phyloP scores from a whole-genome alignment of 2,888 invertebrate species.

The Himalopsyche kuldschensis region DNA sequence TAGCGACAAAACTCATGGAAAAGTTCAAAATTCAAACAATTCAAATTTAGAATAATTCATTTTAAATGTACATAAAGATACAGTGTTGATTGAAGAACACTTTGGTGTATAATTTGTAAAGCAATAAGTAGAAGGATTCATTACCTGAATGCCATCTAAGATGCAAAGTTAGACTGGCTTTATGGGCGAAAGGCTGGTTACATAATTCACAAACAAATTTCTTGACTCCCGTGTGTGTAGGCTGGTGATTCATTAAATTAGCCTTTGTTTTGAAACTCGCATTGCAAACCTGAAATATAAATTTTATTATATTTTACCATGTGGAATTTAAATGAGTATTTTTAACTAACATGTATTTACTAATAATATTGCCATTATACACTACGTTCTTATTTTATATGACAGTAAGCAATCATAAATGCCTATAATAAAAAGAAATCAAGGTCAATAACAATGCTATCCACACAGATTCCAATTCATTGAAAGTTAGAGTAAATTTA shows the following conservation, averaged over 20 bases:
- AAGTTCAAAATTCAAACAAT: no score
- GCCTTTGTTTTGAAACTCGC: constrained; percentile 72
- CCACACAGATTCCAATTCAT: no score
- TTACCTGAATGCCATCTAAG: constrained; percentile 68
- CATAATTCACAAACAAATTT: constrained; percentile 72
- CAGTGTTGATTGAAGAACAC: neutral
- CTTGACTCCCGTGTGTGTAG: constrained; percentile 72
- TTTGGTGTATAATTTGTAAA: neutral
- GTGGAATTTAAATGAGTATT: no score
- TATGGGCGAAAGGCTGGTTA: constrained; percentile 73
- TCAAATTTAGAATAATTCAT: neutral
- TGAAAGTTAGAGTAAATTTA: no score
- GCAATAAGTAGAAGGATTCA: no score
- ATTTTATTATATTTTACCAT: neutral
- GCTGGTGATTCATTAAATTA: constrained; percentile 71
- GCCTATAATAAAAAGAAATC: no score
- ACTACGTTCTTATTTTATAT: no score
- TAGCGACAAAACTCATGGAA: no score
- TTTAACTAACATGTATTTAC: no score
- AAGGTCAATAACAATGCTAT: no score
- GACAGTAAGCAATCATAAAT: no score
- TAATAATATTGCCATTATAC: no score
- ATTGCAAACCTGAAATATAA: constrained; percentile 51
- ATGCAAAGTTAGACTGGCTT: constrained; percentile 76
- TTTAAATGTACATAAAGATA: neutral